Base-by-base conservation (phyloP, 2,113 vertebrate genomes). In the Larimichthys crocea region DNA sequence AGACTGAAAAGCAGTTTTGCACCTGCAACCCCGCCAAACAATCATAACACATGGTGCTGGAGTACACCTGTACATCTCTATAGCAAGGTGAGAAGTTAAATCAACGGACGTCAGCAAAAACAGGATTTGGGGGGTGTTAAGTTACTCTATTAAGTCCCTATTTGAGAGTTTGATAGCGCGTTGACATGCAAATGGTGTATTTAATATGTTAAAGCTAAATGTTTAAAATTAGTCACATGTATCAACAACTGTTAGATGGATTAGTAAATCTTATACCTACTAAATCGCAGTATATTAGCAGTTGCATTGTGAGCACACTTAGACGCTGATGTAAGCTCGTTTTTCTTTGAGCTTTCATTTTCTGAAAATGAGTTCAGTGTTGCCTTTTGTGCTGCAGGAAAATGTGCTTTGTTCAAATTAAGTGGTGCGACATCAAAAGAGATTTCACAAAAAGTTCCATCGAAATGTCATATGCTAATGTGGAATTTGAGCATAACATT, bases 381-480 rank as follows among this genome's bases (percentile, higher is more conserved):
- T 74, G 77, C 48, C 76, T 87, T 83, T 69, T 80, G 71, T 59
- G 71, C 35, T 50, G 40, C 52, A 15, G 24, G 35, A 53, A 55
- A 40, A 29, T 44, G 35, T 66, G 46, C 60, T 79, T 77, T 83
- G 31, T 64, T 73, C 74, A 70, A 83, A 81, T 72, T 71, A 48
- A 72, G 31, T 7, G 57, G 2, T 49, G 44, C n/a, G 24, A 52
- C 20, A 65, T 49, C 6, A 59, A 29, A 76, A 29, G 19, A 48
- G 10, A 12, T 55, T 59, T 72, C 16, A 15, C 10, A 53, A 20
- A 64, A 48, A 17, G 44, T 64, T n/a, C 48, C 22, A 65, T 42
- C 64, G 44, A 71, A 49, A 67, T 60, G 52, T 66, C 9, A 42
- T 17, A 77, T 59, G 42, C 50, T 57, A 56, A 71, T 48, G 52